Percentiles rank a stretch among this genome's conserved stretches.
Evolutionary conservation across 2,797 vertebrate species (phyloP).

Genomic region (Sebastes oblongus): DNA sequence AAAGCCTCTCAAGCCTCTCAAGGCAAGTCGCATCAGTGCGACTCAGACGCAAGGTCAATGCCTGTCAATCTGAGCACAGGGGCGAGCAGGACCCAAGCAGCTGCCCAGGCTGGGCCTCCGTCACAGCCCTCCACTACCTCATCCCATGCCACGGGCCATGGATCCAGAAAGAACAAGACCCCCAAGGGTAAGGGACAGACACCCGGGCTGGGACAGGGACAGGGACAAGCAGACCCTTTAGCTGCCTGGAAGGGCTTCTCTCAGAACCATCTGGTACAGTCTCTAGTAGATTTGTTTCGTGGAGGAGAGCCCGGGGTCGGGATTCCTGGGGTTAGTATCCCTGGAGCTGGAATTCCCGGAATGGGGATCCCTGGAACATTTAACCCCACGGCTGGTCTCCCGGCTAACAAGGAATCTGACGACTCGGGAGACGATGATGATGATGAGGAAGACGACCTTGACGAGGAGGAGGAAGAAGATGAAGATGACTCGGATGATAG

Average conservation of each 20-base stretch:
- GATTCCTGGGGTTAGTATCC: constrained; percentile 78
- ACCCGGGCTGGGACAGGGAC: constrained; percentile 52
- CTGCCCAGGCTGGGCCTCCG: constrained; percentile 72
- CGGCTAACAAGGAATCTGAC: constrained; percentile 96
- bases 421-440: constrained; percentile 97
- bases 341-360: constrained; percentile 77
- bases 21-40: constrained; percentile 83
- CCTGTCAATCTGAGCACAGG: constrained; percentile 92
- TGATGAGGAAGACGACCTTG: constrained; percentile 92
- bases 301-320: constrained; percentile 85
- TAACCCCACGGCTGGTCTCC: constrained; percentile 80
- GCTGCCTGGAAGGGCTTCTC: constrained; percentile 87
- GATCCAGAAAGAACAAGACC: constrained; percentile 91
- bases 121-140: constrained; percentile 85
- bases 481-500: constrained; percentile 96
- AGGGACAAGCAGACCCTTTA: constrained; percentile 72
- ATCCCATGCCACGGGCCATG: constrained; percentile 84
- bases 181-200: constrained; percentile 77
- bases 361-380: constrained; percentile 76
- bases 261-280: constrained; percentile 88
- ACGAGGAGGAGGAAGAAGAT: constrained; percentile 86
- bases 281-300: constrained; percentile 92
- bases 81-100: constrained; percentile 84
- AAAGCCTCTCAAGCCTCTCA: constrained; percentile 77
- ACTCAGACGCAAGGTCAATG: constrained; percentile 79